Conservation (phyloP, 2,113 vertebrate species). For the Acrocephalus kingi region DNA sequence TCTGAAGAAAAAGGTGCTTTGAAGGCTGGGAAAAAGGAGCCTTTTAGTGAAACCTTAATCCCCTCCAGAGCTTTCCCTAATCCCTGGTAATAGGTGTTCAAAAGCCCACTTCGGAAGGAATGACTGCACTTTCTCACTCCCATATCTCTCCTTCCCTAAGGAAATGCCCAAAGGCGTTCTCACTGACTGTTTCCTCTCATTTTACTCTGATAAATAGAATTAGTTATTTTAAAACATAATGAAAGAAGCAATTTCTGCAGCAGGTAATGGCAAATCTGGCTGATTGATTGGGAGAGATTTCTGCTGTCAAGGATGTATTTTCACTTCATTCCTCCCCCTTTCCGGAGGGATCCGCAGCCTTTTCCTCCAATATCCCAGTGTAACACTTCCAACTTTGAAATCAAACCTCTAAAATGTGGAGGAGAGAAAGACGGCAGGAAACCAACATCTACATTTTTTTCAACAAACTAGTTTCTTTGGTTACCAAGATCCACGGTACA, state of each 20-base stretch:
- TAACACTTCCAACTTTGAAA: not conserved
- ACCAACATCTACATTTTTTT: not conserved
- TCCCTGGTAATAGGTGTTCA: not conserved
- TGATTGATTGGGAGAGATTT: not conserved
- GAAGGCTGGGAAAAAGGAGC: not conserved
- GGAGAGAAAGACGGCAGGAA: not conserved
- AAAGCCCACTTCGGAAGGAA: not conserved
- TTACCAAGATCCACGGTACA: accelerated
- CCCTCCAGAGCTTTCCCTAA: not conserved
- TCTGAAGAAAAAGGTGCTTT: not conserved
- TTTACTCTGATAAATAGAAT: not conserved
- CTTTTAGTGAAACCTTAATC: not conserved
- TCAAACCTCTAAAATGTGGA: not conserved
- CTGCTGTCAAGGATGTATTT: not conserved
- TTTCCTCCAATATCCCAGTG: not conserved
- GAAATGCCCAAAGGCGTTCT: not conserved
- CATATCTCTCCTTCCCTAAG: not conserved
- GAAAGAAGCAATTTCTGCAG: not conserved
- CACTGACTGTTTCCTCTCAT: not conserved
- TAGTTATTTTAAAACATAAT: not conserved
- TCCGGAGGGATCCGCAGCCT: not conserved
- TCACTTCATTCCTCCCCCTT: not conserved
- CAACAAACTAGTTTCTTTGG: not conserved
- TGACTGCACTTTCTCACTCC: not conserved
- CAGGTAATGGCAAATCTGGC: not conserved